Percentiles rank a stretch among this genome's conserved stretches.
These are phyloP conservation scores for Pangasianodon hypophthalmus DNA, from an alignment of 2,113 vertebrate species.

Conservation along the genomic window DNA sequence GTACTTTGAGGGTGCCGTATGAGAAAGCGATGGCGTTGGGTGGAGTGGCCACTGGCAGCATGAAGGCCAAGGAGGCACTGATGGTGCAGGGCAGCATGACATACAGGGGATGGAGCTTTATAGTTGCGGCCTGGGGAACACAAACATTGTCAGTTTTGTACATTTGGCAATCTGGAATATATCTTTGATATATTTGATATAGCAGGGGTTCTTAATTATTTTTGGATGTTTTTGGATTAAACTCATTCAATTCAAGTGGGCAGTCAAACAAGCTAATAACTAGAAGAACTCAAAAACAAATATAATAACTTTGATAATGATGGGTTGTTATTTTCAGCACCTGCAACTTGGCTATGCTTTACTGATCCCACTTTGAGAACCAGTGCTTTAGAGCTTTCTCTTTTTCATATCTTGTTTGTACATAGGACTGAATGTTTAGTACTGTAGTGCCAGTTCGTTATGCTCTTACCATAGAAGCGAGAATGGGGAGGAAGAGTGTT, in stretches of 20 bases:
- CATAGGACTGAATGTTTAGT: neutral
- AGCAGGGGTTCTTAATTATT: neutral
- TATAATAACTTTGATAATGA: neutral
- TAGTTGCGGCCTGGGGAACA: slow-evolving; percentile 76
- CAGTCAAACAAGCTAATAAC: neutral
- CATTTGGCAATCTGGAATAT: neutral
- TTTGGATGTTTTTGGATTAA: neutral
- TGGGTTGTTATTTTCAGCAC: neutral
- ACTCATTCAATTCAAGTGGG: neutral
- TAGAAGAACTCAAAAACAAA: neutral
- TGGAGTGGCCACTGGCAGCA: slow-evolving; percentile 93
- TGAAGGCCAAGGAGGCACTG: slow-evolving; percentile 86
- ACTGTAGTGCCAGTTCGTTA: neutral
- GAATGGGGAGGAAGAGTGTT: slow-evolving; percentile 88
- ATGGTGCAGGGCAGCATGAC: slow-evolving; percentile 91
- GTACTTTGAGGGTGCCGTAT: slow-evolving; percentile 83
- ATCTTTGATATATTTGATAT: neutral
- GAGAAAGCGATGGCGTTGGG: slow-evolving; percentile 93
- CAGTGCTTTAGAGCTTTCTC: neutral
- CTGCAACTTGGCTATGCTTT: neutral
- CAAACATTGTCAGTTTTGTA: slow-evolving; percentile 4
- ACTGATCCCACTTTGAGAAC: neutral
- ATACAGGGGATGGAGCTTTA: slow-evolving; percentile 86
- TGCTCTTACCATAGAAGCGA: slow-evolving; percentile 87
- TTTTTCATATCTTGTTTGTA: neutral